phyloP scores from a whole-genome alignment of 2,797 vertebrate genomes.

The Pipistrellus pipistrellus region DNA sequence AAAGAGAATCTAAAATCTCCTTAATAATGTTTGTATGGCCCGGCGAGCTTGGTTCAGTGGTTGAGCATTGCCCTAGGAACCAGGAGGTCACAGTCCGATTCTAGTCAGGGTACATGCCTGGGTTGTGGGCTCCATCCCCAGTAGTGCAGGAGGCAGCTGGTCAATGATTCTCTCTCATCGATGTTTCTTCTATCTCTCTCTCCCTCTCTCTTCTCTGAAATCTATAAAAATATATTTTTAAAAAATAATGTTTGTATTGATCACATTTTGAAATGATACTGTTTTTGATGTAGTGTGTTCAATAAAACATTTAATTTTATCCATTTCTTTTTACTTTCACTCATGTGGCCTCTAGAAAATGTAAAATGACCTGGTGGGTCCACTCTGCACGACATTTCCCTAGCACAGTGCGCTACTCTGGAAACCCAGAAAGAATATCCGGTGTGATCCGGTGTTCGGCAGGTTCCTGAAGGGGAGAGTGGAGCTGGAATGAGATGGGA shows the following conservation, averaged over 20 bases:
- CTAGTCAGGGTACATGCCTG: too few species aligned
- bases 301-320: not conserved
- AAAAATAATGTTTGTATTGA: not conserved
- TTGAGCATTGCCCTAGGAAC: too few species aligned
- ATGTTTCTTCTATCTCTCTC: too few species aligned
- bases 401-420: fast-evolving
- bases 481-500: not conserved
- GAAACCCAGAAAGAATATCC: not conserved
- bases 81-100: too few species aligned
- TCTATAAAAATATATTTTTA: too few species aligned
- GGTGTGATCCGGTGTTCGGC: not conserved
- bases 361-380: not conserved
- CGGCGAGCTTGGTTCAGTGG: too few species aligned
- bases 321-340: not conserved
- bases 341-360: not conserved
- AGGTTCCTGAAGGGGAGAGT: not conserved
- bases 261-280: not conserved
- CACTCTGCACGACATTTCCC: not conserved
- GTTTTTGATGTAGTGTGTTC: not conserved
- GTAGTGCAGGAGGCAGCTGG: fast-evolving
- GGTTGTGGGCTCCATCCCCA: too few species aligned
- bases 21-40: not conserved
- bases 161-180: too few species aligned
- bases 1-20: not conserved
- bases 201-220: too few species aligned